Conservation (phyloP, 1,140 invertebrate genomes). For the Calycopis cecrops region DNA sequence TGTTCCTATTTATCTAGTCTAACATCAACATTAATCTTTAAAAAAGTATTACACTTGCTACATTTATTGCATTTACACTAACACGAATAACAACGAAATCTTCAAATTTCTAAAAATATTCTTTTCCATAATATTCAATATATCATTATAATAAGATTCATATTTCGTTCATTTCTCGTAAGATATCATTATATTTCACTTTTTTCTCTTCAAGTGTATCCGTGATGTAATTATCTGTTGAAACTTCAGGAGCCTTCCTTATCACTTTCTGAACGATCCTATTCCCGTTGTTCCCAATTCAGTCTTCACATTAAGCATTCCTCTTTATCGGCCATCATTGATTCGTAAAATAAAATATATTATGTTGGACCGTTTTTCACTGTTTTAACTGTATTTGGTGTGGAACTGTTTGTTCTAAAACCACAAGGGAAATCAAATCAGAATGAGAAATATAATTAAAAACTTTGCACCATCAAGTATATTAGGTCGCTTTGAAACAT, state of each 20-base stretch:
- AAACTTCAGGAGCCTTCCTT: not conserved
- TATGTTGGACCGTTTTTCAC: slow-evolving; percentile 26
- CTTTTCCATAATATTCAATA: not conserved
- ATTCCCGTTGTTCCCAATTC: slow-evolving; percentile 41
- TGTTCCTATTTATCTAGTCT: not conserved
- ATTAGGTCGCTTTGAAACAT: no score
- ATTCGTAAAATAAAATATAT: slow-evolving; percentile 17
- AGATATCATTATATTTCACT: no score
- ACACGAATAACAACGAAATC: not conserved
- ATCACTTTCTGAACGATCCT: slow-evolving; percentile 6
- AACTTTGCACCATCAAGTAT: no score
- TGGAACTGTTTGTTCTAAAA: slow-evolving; percentile 2
- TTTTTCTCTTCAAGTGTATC: not conserved
- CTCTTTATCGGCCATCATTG: slow-evolving; percentile 14
- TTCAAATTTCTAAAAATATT: slow-evolving; percentile 4
- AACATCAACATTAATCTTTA: slow-evolving; percentile 5
- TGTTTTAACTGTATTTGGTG: not conserved
- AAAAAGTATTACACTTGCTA: slow-evolving; percentile 5
- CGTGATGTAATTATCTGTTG: not conserved
- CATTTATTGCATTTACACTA: slow-evolving; percentile 2
- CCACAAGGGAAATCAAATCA: not conserved
- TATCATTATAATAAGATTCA: not conserved
- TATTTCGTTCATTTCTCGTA: not conserved
- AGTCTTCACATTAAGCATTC: slow-evolving; percentile 34
- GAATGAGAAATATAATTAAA: no score